Evolutionary conservation across 2,113 vertebrate species (phyloP).

Genomic region (Thomomys bottae): DNA sequence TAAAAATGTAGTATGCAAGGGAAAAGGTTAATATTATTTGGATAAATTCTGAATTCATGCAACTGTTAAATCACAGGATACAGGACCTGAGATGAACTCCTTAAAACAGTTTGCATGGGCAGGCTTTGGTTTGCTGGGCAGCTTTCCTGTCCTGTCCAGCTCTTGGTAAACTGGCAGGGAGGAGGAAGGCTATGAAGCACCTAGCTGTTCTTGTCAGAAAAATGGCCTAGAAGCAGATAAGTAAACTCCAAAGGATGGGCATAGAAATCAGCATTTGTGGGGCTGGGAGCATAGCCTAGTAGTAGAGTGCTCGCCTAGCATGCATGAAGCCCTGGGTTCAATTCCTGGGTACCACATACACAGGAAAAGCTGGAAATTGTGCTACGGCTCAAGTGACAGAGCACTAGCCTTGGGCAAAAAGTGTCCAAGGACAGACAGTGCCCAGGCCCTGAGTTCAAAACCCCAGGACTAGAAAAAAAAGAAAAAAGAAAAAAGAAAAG

Average conservation of each 20-base stretch:
- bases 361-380: no score
- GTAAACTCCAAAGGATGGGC: background rate
- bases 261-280: constrained; percentile 28
- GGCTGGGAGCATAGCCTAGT: no score
- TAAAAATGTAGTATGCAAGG: constrained; percentile 17
- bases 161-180: constrained; percentile 27
- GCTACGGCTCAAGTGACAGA: no score
- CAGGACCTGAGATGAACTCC: constrained; percentile 66
- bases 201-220: background rate
- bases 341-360: no score
- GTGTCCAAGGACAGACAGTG: no score
- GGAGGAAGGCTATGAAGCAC: background rate
- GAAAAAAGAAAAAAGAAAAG: no score
- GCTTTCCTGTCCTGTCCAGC: constrained; percentile 46
- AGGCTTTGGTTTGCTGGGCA: constrained; percentile 37
- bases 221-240: constrained; percentile 8
- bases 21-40: constrained; percentile 59
- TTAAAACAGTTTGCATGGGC: constrained; percentile 61
- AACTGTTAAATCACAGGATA: constrained; percentile 67
- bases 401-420: no score
- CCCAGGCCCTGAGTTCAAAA: no score
- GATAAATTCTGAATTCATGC: constrained; percentile 67
- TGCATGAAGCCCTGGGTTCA: no score
- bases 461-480: no score
- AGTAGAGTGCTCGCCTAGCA: no score